Percentiles rank a stretch among this genome's conserved stretches.
Evolutionary conservation across 2,888 invertebrate species (phyloP).

Genomic region (Pammene fasciana): DNA sequence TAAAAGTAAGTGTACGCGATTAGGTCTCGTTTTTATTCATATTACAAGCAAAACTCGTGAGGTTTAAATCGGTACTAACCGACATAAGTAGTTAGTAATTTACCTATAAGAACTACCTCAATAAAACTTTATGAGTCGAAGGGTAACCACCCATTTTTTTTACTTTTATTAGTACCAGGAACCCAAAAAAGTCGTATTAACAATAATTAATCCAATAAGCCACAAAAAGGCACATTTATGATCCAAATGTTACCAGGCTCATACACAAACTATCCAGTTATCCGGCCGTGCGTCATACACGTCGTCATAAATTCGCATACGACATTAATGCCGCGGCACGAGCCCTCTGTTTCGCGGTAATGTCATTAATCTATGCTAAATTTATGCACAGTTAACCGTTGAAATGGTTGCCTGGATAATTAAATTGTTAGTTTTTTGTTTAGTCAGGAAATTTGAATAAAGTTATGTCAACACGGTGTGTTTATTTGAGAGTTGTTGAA

Average conservation of each 20-base stretch:
- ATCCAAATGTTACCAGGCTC: constrained; percentile 15
- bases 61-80: too few relatives aligned
- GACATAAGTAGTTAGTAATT: too few relatives aligned
- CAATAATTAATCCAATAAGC: too few relatives aligned
- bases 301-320: constrained; percentile 53
- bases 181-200: too few relatives aligned
- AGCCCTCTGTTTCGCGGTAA: constrained; percentile 53
- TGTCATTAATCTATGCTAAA: constrained; percentile 63
- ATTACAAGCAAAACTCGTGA: too few relatives aligned
- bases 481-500: background rate
- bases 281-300: constrained; percentile 41
- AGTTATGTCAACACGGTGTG: constrained; percentile 3
- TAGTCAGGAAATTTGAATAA: constrained; percentile 16
- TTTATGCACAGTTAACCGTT: constrained; percentile 60
- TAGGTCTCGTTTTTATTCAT: too few relatives aligned
- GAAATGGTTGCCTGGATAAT: constrained; percentile 41
- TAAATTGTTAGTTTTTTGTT: constrained; percentile 39
- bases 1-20: too few relatives aligned
- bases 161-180: too few relatives aligned
- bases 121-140: too few relatives aligned
- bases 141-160: too few relatives aligned
- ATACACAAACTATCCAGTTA: constrained; percentile 30
- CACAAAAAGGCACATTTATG: background rate
- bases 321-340: constrained; percentile 56
- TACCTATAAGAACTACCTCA: too few relatives aligned